Base-by-base conservation (phyloP, 2,797 vertebrate genomes). In the Acanthurus leucopareius region DNA sequence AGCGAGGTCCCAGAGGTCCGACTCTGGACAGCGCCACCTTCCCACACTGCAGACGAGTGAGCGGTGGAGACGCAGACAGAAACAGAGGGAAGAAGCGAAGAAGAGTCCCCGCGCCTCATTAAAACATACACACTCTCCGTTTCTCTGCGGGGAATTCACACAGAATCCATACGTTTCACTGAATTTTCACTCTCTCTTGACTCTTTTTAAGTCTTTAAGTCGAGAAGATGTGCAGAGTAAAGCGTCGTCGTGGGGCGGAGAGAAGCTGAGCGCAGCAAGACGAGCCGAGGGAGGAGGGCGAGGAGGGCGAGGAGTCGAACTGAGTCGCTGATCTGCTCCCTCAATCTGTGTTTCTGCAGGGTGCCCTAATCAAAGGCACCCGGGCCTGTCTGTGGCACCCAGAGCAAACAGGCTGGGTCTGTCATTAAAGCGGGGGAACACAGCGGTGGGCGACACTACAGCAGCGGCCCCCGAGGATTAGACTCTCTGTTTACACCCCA, bases 361-460 rank as follows among this genome's bases (percentile, higher is more conserved):
- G 93, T 13, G 89, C 87, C 88, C 85, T 87, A 91, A 94, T 93
- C 92, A 93, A 94, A 93, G 90, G 86, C 81, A 54, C 80, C 83
- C 51, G 75, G 79, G 84, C 79, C 88, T 69, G 83, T 89, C 85
- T 84, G 91, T 77, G 87, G 76, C 87, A 87, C 86, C 87, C 88
- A 83, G 63, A 91, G 87, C 85, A 88, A 91, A 91, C 88, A 79
- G 83, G 82, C 88, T 45, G 87, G 81, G 67, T 67, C 88, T 78
- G 88, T 87, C 91, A 91, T 93, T 90, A 93, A 91, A 93, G 90
- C 80, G 25, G 77, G 74, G 74, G 69, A 86, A 80, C 79, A 60
- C 92, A 91, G 90, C 77, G 14, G 90, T 86, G 88, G 92, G 86
- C 70, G 78, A 87, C 91, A 86, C 88, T 73, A 85, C 81, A 86